Evolutionary conservation across 2,888 invertebrate species (phyloP), one percentile per base, ranked within the genome.

Genomic region (Tenthredo mesomela): DNA sequence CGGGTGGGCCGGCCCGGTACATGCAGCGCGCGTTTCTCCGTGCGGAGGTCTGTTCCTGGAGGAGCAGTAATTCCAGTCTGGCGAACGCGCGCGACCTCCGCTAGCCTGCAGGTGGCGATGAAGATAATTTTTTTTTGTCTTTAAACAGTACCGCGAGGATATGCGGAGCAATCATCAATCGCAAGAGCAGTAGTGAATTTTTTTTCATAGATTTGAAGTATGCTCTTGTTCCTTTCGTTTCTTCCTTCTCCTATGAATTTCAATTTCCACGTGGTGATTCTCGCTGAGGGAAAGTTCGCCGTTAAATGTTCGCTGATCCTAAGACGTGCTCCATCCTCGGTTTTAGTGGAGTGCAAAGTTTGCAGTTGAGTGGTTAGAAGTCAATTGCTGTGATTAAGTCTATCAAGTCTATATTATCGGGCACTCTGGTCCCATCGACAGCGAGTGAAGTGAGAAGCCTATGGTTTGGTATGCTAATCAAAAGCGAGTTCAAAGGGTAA

Each of bases 71-170:
- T 82, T 82, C 67, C 82, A 82, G 82, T 82, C 65, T 70, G 70
- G 29, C 82, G 82, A 82, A 82, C 82, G 82, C 82, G 82, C 82
- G 82, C 82, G 82, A 67, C 65, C 82, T 67, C 33, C 47, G 67
- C 82, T 67, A 82, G 18, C 67, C 82, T 33, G 61, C 77, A 37
- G 40, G 37, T 61, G 80, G 12, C 67, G 82, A 43, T 37, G 47
- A 43, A 47, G 47, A 47, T 40, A 15, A 70, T 82, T 67, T 33
- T 15, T 67, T 37, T 61, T 18, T 33, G 4, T 61, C 61, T 10
- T 15, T 18, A 33, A 33, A 33, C 21, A 67, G 25, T 67, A 54
- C n/a, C 21, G 77, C 29, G 50, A n/a, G 5, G 54, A 54, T 3
- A 54, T 54, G 50, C 18, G n/a, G 10, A 43, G 4, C 10, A 25